phyloP scores from a whole-genome alignment of 2,797 vertebrate genomes.

The Neomorphus geoffroyi region DNA sequence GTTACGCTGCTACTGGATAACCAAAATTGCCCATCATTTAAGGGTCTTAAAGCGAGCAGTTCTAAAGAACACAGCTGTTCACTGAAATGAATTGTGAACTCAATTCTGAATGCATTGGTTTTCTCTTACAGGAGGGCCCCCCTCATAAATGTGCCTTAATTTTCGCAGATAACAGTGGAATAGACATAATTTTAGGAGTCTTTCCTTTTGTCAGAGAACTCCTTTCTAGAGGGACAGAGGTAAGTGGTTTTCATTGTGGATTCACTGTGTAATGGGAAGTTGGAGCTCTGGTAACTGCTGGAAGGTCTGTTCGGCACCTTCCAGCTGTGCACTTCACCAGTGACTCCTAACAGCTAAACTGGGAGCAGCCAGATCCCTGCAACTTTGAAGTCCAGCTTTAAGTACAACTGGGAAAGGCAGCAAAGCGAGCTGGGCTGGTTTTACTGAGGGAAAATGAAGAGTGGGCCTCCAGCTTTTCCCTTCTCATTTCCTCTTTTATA shows the following conservation, averaged over 20 bases:
- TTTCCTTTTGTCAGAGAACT: slow-evolving; percentile 99
- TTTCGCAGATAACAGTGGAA: slow-evolving; percentile 99
- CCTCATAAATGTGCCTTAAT: slow-evolving; percentile 99
- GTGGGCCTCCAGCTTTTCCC: background rate
- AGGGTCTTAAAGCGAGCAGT: background rate
- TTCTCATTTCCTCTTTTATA: fast-evolving
- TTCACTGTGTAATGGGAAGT: fast-evolving
- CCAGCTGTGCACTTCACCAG: background rate
- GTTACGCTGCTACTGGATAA: background rate
- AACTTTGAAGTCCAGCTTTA: background rate
- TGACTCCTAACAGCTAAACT: background rate
- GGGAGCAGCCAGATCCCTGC: background rate
- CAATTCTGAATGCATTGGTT: slow-evolving; percentile 70
- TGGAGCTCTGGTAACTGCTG: background rate
- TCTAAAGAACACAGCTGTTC: background rate
- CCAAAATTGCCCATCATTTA: fast-evolving
- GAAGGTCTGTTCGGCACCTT: background rate
- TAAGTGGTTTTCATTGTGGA: slow-evolving; percentile 61
- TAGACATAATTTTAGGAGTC: slow-evolving; percentile 99
- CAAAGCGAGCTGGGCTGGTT: background rate
- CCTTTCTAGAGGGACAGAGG: slow-evolving; percentile 95
- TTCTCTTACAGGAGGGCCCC: slow-evolving; percentile 97
- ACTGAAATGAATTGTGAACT: background rate
- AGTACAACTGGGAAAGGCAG: background rate
- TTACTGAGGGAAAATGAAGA: background rate